Percentiles rank a stretch among this genome's conserved stretches.
Evolutionary conservation across 2,113 vertebrate genomes (phyloP).

Genomic region (Astatoreochromis straeleni): DNA sequence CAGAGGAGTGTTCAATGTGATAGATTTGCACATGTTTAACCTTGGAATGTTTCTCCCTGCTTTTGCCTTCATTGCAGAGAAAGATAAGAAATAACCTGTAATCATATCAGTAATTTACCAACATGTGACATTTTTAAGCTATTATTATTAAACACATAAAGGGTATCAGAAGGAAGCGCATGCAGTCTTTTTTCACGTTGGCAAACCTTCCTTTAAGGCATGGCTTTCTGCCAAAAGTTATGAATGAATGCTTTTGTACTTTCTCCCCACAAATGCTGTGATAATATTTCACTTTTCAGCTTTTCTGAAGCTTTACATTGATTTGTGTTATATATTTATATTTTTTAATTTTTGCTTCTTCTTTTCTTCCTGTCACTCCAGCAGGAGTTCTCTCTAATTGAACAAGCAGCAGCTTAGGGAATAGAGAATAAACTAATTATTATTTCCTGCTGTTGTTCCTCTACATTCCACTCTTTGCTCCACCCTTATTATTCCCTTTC

Average conservation of each 20-base stretch:
- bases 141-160: neutral
- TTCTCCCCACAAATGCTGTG: neutral
- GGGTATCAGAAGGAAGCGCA: neutral
- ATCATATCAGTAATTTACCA: neutral
- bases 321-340: neutral
- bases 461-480: constrained; percentile 11
- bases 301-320: neutral
- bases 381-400: constrained; percentile 24
- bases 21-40: neutral
- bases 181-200: neutral
- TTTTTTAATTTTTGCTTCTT: rapidly evolving
- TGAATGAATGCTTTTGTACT: neutral
- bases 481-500: neutral
- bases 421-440: constrained; percentile 42
- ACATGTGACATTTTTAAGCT: neutral
- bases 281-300: neutral
- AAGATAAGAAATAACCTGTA: neutral
- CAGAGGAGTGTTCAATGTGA: neutral
- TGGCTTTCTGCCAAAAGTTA: neutral
- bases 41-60: neutral
- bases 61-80: neutral
- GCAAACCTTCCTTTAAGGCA: neutral
- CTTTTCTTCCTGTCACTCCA: neutral
- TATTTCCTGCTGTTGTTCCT: constrained; percentile 27
- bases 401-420: constrained; percentile 30